Conservation (phyloP, 2,888 invertebrate species). For the Drosophila formosana region DNA sequence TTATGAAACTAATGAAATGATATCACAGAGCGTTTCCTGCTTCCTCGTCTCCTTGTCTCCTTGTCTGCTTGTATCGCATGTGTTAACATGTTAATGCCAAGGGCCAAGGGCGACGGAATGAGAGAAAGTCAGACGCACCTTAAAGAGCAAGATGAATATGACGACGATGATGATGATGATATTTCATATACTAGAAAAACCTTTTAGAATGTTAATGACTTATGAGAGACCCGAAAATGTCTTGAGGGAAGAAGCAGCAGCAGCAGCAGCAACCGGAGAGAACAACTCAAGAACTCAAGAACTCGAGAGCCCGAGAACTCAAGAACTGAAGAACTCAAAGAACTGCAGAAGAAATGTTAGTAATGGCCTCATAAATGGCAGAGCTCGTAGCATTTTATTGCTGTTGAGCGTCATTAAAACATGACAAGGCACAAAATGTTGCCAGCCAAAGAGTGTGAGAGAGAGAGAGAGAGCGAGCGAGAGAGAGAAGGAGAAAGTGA, state of each 20-base stretch:
- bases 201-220: constrained; percentile 79
- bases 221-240: constrained; percentile 64
- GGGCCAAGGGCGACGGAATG: not conserved
- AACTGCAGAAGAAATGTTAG: constrained; percentile 43
- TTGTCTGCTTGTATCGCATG: not conserved
- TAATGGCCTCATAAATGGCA: constrained; percentile 71
- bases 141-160: constrained; percentile 15
- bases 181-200: constrained; percentile 71
- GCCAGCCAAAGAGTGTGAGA: not conserved
- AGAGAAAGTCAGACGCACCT: constrained; percentile 26
- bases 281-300: constrained; percentile 17
- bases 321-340: constrained; percentile 7
- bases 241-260: constrained; percentile 38
- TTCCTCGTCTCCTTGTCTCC: not conserved
- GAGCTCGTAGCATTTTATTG: constrained; percentile 71
- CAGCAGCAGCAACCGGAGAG: not conserved
- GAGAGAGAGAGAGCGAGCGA: too few species aligned
- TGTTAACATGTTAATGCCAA: constrained; percentile 24
- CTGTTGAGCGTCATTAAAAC: constrained; percentile 76
- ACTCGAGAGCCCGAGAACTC: constrained; percentile 10
- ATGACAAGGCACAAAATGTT: constrained; percentile 68
- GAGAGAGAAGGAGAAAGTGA: not conserved
- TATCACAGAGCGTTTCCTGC: constrained; percentile 45
- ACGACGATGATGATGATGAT: constrained; percentile 38
- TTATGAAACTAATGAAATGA: constrained; percentile 81